Conservation (phyloP, 2,888 invertebrate species). For the Tanytarsus gracilentus region DNA sequence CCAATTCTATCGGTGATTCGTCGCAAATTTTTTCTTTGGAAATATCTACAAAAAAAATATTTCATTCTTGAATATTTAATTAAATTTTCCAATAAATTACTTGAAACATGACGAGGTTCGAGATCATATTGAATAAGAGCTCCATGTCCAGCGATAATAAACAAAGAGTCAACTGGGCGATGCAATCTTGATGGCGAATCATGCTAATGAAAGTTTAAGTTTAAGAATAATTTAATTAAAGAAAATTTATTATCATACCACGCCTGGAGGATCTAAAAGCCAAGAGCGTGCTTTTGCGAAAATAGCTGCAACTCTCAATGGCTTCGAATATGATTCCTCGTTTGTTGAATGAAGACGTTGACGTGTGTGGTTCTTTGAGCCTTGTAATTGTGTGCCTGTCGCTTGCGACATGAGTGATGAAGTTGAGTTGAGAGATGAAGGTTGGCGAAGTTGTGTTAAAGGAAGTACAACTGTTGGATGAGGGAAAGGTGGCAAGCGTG, state of each 20-base stretch:
- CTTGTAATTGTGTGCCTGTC: conserved; percentile 34
- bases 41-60: conserved; percentile 45
- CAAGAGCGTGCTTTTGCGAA: conserved; percentile 70
- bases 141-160: conserved; percentile 82
- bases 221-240: conserved; percentile 30
- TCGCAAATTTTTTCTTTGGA: conserved; percentile 79
- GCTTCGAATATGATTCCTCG: conserved; percentile 58
- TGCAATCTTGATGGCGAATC: conserved; percentile 41
- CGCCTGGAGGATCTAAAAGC: conserved; percentile 48
- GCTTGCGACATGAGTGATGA: conserved; percentile 31
- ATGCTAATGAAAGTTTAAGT: conserved; percentile 33
- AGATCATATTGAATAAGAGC: conserved; percentile 80
- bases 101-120: conserved; percentile 61
- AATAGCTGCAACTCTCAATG: conserved; percentile 67
- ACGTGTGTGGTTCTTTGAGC: conserved; percentile 37
- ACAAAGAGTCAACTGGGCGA: conserved; percentile 69
- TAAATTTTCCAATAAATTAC: conserved; percentile 36
- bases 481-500: conserved; percentile 84
- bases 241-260: conserved; percentile 30
- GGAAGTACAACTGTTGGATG: conserved; percentile 71
- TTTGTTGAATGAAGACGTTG: conserved; percentile 63
- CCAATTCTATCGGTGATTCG: conserved; percentile 76
- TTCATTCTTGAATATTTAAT: conserved; percentile 12
- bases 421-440: conserved; percentile 42
- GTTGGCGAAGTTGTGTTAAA: conserved; percentile 76